phyloP scores from a whole-genome alignment of 2,888 invertebrate genomes.

The Amphipoea oculea region DNA sequence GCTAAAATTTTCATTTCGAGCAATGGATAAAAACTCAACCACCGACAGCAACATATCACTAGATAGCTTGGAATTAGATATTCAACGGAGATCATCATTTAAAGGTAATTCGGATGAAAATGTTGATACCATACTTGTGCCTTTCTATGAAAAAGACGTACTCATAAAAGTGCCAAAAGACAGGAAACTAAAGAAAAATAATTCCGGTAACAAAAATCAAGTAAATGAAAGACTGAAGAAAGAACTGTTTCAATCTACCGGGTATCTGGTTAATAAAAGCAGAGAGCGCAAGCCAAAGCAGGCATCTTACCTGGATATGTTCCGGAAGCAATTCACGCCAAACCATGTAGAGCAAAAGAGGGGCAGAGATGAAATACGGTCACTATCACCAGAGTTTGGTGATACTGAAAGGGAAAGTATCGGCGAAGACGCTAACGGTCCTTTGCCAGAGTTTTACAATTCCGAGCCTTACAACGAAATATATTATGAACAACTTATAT shows the following conservation, averaged over 20 bases:
- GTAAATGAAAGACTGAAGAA: constrained; percentile 65
- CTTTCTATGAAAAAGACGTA: constrained; percentile 88
- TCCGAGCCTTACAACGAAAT: constrained; percentile 87
- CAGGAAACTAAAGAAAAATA: constrained; percentile 71
- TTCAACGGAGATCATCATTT: constrained; percentile 69
- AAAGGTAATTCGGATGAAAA: constrained; percentile 74
- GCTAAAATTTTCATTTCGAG: constrained; percentile 68
- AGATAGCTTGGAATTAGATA: constrained; percentile 83
- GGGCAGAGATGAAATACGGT: constrained; percentile 79
- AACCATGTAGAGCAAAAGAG: constrained; percentile 60
- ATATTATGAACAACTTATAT: constrained; percentile 83
- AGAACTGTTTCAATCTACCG: constrained; percentile 66
- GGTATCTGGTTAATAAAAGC: constrained; percentile 83
- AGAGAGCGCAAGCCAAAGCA: constrained; percentile 70
- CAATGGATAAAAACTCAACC: constrained; percentile 79
- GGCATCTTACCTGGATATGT: constrained; percentile 82
- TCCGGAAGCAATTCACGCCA: constrained; percentile 82
- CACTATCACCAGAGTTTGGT: constrained; percentile 85
- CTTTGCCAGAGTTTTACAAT: constrained; percentile 79
- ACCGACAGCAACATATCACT: constrained; percentile 81
- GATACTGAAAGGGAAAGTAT: constrained; percentile 86
- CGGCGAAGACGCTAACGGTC: constrained; percentile 73
- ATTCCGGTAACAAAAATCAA: constrained; percentile 62
- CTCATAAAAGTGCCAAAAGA: constrained; percentile 84
- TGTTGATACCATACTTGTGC: constrained; percentile 86